phyloP scores from a whole-genome alignment of 2,888 invertebrate genomes.

The Ramazzottius varieornatus region DNA sequence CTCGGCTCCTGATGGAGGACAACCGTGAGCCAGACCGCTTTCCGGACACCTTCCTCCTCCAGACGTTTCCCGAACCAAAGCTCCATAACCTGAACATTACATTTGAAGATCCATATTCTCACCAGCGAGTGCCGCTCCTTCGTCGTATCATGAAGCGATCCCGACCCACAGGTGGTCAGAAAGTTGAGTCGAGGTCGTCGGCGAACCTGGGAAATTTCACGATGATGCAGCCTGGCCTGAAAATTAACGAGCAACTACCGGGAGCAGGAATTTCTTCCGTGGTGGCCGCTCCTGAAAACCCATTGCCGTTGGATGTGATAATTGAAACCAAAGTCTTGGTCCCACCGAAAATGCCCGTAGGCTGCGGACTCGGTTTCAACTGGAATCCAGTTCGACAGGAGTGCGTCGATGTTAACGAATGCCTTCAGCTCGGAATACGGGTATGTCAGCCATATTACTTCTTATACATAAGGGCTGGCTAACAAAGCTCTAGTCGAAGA shows the following conservation, averaged over 20 bases:
- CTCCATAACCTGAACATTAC: background rate
- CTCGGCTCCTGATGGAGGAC: background rate
- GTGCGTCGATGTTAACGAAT: background rate
- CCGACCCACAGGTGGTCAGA: background rate
- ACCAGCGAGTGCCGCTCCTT: background rate
- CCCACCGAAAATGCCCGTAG: background rate
- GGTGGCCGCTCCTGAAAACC: background rate
- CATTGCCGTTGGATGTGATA: background rate
- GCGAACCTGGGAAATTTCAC: background rate
- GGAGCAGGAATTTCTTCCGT: background rate
- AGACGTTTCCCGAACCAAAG: background rate
- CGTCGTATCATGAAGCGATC: background rate
- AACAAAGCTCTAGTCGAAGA: no score
- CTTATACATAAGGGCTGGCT: no score
- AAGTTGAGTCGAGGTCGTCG: background rate
- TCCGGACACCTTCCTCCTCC: background rate
- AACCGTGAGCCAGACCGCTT: background rate
- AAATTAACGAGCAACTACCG: background rate
- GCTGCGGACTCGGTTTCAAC: background rate
- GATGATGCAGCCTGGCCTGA: background rate
- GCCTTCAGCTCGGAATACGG: background rate
- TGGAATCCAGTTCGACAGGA: background rate
- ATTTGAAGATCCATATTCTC: background rate
- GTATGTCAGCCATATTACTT: background rate
- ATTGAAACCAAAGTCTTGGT: background rate